These are phyloP conservation scores for Hirtodrosophila histrioides DNA, from an alignment of 2,888 invertebrate species.

Conservation along the genomic window DNA sequence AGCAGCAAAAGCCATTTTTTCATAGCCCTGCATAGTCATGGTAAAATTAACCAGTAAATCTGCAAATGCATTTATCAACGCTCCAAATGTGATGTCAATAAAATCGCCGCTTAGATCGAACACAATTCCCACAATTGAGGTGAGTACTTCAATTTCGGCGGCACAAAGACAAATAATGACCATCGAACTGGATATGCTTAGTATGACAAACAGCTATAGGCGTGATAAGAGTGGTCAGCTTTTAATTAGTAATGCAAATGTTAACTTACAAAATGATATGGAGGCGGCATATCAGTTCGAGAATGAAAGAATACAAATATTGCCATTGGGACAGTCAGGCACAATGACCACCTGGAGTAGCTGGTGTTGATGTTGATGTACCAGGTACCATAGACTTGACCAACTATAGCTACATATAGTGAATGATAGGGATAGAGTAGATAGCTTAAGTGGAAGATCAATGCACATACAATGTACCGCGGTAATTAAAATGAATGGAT, in stretches of 20 bases:
- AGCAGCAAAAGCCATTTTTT: slow-evolving; percentile 57
- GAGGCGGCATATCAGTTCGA: slow-evolving; percentile 57
- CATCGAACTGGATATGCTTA: slow-evolving; percentile 16
- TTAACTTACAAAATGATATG: slow-evolving; percentile 42
- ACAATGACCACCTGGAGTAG: slow-evolving; percentile 38
- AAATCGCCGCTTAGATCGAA: slow-evolving; percentile 31
- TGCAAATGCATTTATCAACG: slow-evolving; percentile 33
- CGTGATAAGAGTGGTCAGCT: too few species aligned
- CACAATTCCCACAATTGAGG: slow-evolving; percentile 38
- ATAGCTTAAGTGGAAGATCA: too few species aligned
- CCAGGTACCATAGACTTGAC: slow-evolving; percentile 12
- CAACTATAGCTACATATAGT: slow-evolving; percentile 23
- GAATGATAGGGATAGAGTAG: too few species aligned
- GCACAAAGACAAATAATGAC: slow-evolving; percentile 35
- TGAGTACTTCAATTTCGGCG: slow-evolving; percentile 45
- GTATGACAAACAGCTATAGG: slow-evolving; percentile 19
- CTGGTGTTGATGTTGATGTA: not conserved
- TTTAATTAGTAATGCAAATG: too few species aligned
- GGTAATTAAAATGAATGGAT: slow-evolving; percentile 49
- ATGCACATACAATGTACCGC: slow-evolving; percentile 46
- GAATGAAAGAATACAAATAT: slow-evolving; percentile 26
- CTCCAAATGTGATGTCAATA: slow-evolving; percentile 40
- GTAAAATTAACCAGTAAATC: slow-evolving; percentile 37
- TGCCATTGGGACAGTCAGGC: slow-evolving; percentile 48
- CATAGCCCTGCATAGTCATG: slow-evolving; percentile 48